A percentile compares a stretch with the other conserved stretches of the same genome.
Evolutionary conservation across 2,888 invertebrate species (phyloP).

Genomic region (Nasonovia ribisnigri): DNA sequence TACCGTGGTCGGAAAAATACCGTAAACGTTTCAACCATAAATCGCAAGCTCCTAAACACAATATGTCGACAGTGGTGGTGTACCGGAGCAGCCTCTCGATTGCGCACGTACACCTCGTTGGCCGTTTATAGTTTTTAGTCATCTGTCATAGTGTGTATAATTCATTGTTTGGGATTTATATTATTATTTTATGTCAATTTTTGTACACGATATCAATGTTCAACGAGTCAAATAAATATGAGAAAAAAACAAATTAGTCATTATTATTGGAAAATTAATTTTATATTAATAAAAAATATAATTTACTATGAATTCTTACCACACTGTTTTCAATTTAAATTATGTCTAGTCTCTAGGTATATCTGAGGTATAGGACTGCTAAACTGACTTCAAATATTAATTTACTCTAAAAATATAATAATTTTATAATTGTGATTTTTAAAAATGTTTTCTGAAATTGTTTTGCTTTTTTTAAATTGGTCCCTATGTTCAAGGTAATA

Average conservation of each 20-base stretch:
- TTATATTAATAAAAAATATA: no score
- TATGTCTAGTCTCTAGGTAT: no score
- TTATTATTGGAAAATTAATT: no score
- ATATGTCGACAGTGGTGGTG: neutral
- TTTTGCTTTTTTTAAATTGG: no score
- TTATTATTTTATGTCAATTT: neutral
- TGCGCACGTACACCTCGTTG: neutral
- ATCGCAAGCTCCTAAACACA: conserved; percentile 27
- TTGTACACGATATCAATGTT: neutral
- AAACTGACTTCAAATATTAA: no score
- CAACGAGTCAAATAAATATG: neutral
- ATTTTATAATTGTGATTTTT: no score
- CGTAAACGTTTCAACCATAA: conserved; percentile 51
- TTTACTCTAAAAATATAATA: neutral
- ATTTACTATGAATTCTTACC: no score
- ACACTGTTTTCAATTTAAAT: no score
- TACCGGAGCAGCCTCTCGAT: neutral
- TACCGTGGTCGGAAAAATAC: conserved; percentile 17
- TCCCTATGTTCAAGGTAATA: no score
- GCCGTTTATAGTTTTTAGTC: neutral
- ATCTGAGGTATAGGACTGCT: no score
- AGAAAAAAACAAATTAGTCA: no score
- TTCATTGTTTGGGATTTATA: conserved; percentile 30
- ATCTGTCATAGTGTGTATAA: neutral
- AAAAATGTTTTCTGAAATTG: no score